Percentiles rank a stretch among this genome's conserved stretches.
Conservation (phyloP, 1,140 invertebrate genomes). For the Aphis gossypii region DNA sequence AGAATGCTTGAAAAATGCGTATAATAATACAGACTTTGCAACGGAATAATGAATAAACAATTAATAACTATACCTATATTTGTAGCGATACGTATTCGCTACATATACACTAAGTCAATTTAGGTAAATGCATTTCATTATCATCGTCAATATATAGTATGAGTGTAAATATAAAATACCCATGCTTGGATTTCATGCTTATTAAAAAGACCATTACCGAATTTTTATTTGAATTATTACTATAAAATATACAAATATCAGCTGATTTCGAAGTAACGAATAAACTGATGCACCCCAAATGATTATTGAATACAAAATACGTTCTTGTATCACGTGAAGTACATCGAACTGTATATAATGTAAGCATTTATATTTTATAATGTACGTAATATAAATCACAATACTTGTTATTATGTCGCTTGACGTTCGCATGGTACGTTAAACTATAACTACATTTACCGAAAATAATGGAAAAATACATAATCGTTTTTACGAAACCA, state of each 20-base stretch:
- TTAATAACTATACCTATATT: too few relatives aligned
- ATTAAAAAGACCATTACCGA: neutral
- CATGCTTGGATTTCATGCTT: neutral
- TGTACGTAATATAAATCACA: too few relatives aligned
- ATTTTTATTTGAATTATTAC: neutral
- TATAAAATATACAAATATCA: neutral
- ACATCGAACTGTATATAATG: too few relatives aligned
- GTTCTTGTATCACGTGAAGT: too few relatives aligned
- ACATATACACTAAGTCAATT: neutral
- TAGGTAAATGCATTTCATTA: neutral
- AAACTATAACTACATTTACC: neutral
- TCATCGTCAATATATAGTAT: neutral
- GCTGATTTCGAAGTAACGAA: neutral
- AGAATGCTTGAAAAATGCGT: too few relatives aligned
- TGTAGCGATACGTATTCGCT: neutral
- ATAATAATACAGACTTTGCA: too few relatives aligned
- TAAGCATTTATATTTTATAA: too few relatives aligned
- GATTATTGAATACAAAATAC: too few relatives aligned
- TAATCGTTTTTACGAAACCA: neutral
- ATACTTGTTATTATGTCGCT: too few relatives aligned
- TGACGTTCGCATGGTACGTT: too few relatives aligned
- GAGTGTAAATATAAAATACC: neutral
- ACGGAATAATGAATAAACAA: too few relatives aligned
- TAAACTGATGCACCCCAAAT: too few relatives aligned
- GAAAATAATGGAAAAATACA: neutral